phyloP scores from a whole-genome alignment of 1,140 invertebrate species.

The Manduca sexta region DNA sequence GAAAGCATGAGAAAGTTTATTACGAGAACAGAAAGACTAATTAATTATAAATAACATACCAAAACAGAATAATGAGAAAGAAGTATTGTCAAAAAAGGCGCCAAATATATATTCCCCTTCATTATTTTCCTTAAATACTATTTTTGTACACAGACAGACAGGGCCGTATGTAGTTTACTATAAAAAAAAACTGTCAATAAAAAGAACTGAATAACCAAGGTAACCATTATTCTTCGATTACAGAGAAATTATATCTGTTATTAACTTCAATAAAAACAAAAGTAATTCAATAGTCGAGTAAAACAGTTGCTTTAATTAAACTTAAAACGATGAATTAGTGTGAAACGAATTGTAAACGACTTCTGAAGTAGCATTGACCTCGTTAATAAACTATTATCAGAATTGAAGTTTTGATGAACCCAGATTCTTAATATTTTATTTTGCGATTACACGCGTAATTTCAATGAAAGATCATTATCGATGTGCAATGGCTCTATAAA shows the following conservation, averaged over 20 bases:
- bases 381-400: conserved; percentile 3
- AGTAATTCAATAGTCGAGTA: background rate
- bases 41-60: no score
- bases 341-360: conserved; percentile 12
- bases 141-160: no score
- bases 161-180: no score
- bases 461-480: conserved; percentile 12
- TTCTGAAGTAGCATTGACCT: conserved; percentile 29
- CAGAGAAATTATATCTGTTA: background rate
- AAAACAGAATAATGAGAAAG: no score
- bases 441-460: conserved; percentile 28
- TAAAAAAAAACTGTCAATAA: no score
- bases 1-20: no score
- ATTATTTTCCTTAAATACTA: no score
- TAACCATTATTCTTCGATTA: no score
- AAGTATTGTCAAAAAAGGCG: no score
- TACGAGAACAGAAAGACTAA: no score
- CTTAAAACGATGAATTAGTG: background rate
- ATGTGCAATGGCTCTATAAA: background rate
- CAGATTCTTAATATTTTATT: conserved; percentile 26
- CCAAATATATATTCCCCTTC: no score
- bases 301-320: conserved; percentile 1
- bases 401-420: conserved; percentile 4
- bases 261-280: background rate
- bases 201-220: no score